Evolutionary conservation across 2,113 vertebrate genomes (phyloP).

Genomic region (Mixornis gularis): DNA sequence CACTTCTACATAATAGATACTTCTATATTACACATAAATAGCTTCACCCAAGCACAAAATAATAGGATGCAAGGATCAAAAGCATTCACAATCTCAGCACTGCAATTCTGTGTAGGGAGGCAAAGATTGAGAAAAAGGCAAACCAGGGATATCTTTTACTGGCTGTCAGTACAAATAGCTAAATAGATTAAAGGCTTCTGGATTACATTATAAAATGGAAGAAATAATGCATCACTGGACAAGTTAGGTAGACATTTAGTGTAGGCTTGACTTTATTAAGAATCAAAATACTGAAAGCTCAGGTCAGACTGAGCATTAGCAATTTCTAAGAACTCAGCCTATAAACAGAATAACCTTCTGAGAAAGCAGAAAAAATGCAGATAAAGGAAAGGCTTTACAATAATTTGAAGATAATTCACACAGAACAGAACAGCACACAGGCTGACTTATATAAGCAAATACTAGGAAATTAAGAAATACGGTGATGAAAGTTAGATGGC

Average conservation of each 20-base stretch:
- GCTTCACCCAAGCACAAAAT: not conserved
- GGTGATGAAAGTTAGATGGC: not conserved
- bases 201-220: not conserved
- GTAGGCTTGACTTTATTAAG: not conserved
- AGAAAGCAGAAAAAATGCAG: not conserved
- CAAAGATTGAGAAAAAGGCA: not conserved
- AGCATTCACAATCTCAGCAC: not conserved
- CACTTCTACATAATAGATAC: not conserved
- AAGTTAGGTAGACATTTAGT: not conserved
- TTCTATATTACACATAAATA: not conserved
- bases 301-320: not conserved
- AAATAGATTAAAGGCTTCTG: not conserved
- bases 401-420: not conserved
- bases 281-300: not conserved
- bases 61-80: not conserved
- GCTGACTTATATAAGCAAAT: not conserved
- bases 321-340: not conserved
- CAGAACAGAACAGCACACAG: not conserved
- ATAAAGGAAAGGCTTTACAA: not conserved
- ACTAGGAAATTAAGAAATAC: not conserved
- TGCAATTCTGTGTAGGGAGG: not conserved
- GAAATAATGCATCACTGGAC: not conserved
- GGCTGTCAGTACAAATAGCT: not conserved
- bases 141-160: not conserved
- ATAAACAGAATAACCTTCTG: not conserved